These are phyloP conservation scores for Orbicella faveolata DNA, from an alignment of 64 coral and sea anemone species.

Conservation along the genomic window DNA sequence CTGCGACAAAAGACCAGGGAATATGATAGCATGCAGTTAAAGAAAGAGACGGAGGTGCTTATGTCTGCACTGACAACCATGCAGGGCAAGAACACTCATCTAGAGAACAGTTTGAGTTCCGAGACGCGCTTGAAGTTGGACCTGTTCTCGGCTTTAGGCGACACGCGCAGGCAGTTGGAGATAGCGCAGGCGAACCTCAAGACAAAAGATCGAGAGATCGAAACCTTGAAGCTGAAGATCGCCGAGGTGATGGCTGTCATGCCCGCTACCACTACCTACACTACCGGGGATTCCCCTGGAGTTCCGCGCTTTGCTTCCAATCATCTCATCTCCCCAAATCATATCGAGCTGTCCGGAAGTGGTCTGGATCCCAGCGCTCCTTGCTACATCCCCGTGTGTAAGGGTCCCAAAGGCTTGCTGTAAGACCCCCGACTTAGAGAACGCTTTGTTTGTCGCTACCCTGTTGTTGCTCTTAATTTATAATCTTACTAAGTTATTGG, in stretches of 20 bases:
- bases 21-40: conserved; percentile 86
- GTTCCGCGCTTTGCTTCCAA: conserved; percentile 28
- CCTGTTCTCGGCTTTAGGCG: conserved; percentile 91
- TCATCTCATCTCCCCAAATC: conserved; percentile 47
- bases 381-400: conserved; percentile 71
- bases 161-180: conserved; percentile 90
- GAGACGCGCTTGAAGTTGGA: conserved; percentile 95
- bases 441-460: neutral
- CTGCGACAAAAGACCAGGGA: conserved; percentile 88
- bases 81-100: conserved; percentile 95
- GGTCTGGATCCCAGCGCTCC: conserved; percentile 75
- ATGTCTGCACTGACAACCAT: conserved; percentile 90
- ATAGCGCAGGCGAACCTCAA: conserved; percentile 80
- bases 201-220: conserved; percentile 89
- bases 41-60: conserved; percentile 94
- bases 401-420: conserved; percentile 85
- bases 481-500: conserved; percentile 45
- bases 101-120: conserved; percentile 92
- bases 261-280: conserved; percentile 59
- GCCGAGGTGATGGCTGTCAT: conserved; percentile 97
- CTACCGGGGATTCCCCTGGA: conserved; percentile 13
- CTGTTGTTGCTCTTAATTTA: conserved; percentile 24
- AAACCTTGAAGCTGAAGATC: conserved; percentile 86
- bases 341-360: conserved; percentile 67
- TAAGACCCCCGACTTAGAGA: conserved; percentile 11